Conservation (phyloP, 2,797 vertebrate genomes). For the Lepidocolaptes lacrymiger region DNA sequence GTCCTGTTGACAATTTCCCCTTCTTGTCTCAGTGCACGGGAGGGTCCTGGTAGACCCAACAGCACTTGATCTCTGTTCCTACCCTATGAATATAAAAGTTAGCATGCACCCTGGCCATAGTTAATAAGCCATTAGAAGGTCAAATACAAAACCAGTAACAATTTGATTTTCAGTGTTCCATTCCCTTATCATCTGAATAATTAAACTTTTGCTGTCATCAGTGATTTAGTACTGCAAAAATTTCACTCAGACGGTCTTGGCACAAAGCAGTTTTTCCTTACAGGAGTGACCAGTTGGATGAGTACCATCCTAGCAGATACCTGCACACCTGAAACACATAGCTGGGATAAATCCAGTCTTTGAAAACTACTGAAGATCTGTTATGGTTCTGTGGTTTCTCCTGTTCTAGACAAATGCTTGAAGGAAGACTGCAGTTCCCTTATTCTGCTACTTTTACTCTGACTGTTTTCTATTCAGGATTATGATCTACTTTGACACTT, state of each 20-base stretch:
- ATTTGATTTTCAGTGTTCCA: neutral
- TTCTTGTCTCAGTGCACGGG: neutral
- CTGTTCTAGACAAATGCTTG: neutral
- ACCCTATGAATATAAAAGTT: neutral
- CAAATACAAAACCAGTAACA: neutral
- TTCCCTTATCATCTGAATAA: neutral
- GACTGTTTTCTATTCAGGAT: neutral
- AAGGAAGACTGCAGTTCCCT: neutral
- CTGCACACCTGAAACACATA: neutral
- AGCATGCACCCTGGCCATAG: neutral
- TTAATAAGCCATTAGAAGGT: neutral
- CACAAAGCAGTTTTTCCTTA: neutral
- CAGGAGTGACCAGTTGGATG: neutral
- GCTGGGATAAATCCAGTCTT: neutral
- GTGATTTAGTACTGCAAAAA: neutral
- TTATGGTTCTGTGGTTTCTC: neutral
- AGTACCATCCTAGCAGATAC: neutral
- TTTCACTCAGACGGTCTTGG: neutral
- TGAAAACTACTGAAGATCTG: neutral
- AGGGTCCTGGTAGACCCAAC: neutral
- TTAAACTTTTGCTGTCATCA: neutral
- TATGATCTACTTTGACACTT: neutral
- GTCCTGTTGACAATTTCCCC: neutral
- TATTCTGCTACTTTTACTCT: neutral
- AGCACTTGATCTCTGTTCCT: neutral